Evolutionary conservation across 2,113 vertebrate species (phyloP).

Genomic region (Hemichromis elongatus): DNA sequence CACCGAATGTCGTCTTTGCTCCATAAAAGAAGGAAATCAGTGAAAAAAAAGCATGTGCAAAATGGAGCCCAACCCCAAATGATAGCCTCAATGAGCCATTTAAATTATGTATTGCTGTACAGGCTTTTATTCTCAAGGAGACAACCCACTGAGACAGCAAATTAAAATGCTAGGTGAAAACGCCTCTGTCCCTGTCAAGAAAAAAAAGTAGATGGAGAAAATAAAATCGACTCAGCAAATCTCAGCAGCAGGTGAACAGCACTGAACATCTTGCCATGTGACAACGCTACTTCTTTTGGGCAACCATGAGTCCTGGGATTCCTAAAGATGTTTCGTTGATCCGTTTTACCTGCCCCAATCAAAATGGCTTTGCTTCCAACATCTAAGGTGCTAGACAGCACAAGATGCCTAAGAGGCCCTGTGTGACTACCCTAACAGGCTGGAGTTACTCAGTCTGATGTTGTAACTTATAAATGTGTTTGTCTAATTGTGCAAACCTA

Average conservation of each 20-base stretch:
- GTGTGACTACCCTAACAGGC: background rate
- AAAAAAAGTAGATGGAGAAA: background rate
- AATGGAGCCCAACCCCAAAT: background rate
- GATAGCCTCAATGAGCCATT: background rate
- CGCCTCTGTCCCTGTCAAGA: no score
- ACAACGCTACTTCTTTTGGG: rapidly evolving
- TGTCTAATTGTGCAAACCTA: background rate
- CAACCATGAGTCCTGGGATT: background rate
- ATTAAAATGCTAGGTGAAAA: background rate
- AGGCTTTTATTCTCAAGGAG: background rate
- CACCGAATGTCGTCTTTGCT: rapidly evolving
- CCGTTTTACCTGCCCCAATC: background rate
- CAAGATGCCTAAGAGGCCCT: background rate
- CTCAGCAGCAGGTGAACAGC: background rate
- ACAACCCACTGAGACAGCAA: background rate
- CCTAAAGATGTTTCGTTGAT: background rate
- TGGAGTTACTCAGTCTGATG: background rate
- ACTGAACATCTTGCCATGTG: rapidly evolving
- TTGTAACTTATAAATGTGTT: background rate
- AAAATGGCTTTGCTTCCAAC: background rate
- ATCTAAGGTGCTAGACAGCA: background rate
- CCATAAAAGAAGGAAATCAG: background rate
- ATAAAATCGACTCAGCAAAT: background rate
- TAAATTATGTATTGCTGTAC: background rate
- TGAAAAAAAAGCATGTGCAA: background rate